Evolutionary conservation across 2,113 vertebrate species (phyloP), one percentile per base, ranked within the genome.

Genomic region (Nettapus auritus): DNA sequence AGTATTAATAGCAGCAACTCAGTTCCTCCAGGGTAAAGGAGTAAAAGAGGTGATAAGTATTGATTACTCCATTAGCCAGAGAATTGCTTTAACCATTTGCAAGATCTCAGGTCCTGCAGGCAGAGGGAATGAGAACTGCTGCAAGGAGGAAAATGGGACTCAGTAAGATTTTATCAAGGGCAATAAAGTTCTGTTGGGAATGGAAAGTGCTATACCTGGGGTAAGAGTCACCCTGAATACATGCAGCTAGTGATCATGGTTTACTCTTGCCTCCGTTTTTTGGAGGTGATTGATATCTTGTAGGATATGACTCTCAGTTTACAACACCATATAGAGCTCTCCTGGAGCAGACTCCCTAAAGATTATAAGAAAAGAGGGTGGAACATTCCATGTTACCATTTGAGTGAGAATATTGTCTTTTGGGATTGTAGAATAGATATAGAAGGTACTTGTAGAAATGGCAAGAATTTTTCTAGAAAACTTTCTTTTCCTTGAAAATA

Each of bases 11-110:
- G 82, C 50, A 83, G 40, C 63, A 80, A 55, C 46, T 83, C 64
- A 9, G 28, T 88, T 90, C 36, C 90, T 93, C n/a, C 36, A 31
- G 80, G 56, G 36, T 59, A 34, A 81, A 94, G 42, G 82, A 82
- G 34, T 76, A 87, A 91, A 91, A 79, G 26, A 88, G 14, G 64
- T 64, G 80, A 56, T 90, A 92, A 42, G 56, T 82, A 94, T 93
- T 88, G 92, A 90, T 93, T 94, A 75, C 93, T 83, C 60, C 77
- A 92, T 97, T 90, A 94, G 18, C 23, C 12, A 31, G 28, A 31
- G 88, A 92, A 87, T 52, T 83, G n/a, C 59, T 69, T 94, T 92
- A 94, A 88, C 80, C 13, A 33, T 92, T 94, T 92, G 46, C 75
- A 95, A 78, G 60, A 63, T 46, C 76, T 90, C 64, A 42, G 56